Evolutionary conservation across 2,797 vertebrate species (phyloP), one percentile per base, ranked within the genome.

Genomic region (Bradypodion ventrale): DNA sequence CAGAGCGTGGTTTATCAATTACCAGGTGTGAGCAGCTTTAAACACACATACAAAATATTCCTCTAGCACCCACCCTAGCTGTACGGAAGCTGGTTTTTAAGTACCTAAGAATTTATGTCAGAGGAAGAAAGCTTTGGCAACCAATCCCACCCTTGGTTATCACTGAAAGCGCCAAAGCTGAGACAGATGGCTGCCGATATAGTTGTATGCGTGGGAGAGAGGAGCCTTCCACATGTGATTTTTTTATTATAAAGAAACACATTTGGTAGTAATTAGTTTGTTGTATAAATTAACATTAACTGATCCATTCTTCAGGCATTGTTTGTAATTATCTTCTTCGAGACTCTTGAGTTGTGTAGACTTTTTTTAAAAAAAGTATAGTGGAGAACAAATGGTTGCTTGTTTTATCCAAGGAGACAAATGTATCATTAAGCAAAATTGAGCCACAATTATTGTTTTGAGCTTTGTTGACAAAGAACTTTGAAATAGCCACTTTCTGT

Each of bases 271-370:
- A 98, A 98, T 99, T 99, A 98, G 97, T 97, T 98, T 97, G 97
- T 98, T 98, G 97, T 98, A 98, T 98, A 98, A 98, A 98, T 98
- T 98, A 99, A 98, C 98, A 97, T 97, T 97, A 97, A 97, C 97
- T 97, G 96, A 96, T 95, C 96, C 96, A 95, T 97, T 97, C 97
- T 97, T 94, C 95, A 94, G 93, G 95, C 96, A 97, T 98, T 98
- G 97, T 98, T 97, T 96, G 96, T 94, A 94, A 95, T 95, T 96
- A 97, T 97, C 97, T 96, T 95, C 96, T 95, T 94, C 94, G 94
- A 96, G 93, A 91, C 93, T 94, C 86, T n/a, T 77, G 93, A 95
- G 93, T 94, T 93, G 91, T 93, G 80, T 93, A 91, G 94, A 81
- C 29, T 69, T 68, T 74, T 73, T 40, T 7, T 8, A 32, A 37